phyloP scores from a whole-genome alignment of 2,113 vertebrate species.

The Synodontis membranacea region DNA sequence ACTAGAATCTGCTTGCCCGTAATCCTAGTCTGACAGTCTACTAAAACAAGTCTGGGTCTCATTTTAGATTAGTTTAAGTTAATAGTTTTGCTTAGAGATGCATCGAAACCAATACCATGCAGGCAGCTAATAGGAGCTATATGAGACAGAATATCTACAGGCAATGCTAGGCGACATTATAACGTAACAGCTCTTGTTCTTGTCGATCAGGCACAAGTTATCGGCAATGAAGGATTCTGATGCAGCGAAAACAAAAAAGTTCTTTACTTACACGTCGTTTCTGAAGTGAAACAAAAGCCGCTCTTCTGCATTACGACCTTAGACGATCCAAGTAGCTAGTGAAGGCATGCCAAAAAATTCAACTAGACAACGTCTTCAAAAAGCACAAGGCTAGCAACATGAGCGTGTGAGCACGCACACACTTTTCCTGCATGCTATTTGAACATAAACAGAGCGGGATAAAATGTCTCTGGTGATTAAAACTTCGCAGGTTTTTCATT shows the following conservation, averaged over 20 bases:
- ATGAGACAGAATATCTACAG: too few species aligned
- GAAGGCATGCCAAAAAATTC: neutral
- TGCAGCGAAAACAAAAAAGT: too few species aligned
- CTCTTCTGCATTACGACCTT: neutral
- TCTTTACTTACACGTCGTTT: neutral
- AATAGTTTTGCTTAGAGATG: neutral
- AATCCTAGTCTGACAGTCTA: neutral
- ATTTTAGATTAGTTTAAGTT: neutral
- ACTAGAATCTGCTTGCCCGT: neutral
- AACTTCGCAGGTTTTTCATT: too few species aligned
- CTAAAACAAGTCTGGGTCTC: neutral
- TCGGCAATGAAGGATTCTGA: too few species aligned
- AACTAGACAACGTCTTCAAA: neutral
- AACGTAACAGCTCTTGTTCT: too few species aligned
- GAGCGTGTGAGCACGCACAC: too few species aligned
- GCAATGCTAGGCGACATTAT: too few species aligned
- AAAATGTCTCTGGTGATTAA: too few species aligned
- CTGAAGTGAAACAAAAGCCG: too few species aligned
- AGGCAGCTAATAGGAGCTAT: too few species aligned
- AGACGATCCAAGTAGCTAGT: neutral
- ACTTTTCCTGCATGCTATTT: neutral
- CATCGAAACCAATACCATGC: neutral
- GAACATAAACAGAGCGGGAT: neutral
- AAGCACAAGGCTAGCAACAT: neutral
- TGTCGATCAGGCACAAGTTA: too few species aligned